Conservation (phyloP, 2,113 vertebrate species). For the Poeciliopsis prolifica region DNA sequence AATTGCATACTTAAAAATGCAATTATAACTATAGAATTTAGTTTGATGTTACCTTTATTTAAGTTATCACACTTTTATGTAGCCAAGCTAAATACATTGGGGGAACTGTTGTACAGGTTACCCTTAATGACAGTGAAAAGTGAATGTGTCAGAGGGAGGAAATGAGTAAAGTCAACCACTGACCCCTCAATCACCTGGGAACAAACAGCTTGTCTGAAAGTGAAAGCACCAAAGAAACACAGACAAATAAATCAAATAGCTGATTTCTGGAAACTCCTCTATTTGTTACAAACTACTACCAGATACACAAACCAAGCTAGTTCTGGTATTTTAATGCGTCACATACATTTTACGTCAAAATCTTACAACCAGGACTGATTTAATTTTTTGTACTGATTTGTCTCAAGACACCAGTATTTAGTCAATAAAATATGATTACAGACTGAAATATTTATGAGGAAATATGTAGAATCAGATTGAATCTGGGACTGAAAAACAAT, state of each 20-base stretch:
- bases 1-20: neutral
- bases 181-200: neutral
- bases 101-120: neutral
- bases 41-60: neutral
- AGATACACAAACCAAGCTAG: neutral
- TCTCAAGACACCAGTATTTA: neutral
- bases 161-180: conserved; percentile 33
- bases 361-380: neutral
- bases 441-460: conserved; percentile 11
- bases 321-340: neutral
- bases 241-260: neutral
- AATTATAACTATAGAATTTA: neutral
- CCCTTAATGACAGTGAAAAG: conserved; percentile 13
- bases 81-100: neutral
- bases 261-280: neutral
- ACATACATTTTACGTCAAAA: conserved; percentile 6
- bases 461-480: conserved; percentile 1
- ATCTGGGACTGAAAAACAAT: neutral
- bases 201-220: neutral
- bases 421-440: conserved; percentile 3
- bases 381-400: conserved; percentile 2
- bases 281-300: neutral
- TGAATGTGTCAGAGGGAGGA: conserved; percentile 28
- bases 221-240: neutral
- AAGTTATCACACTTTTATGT: too few relatives aligned